phyloP scores from a whole-genome alignment of 2,888 invertebrate genomes.

The Acanthosoma haemorrhoidale region DNA sequence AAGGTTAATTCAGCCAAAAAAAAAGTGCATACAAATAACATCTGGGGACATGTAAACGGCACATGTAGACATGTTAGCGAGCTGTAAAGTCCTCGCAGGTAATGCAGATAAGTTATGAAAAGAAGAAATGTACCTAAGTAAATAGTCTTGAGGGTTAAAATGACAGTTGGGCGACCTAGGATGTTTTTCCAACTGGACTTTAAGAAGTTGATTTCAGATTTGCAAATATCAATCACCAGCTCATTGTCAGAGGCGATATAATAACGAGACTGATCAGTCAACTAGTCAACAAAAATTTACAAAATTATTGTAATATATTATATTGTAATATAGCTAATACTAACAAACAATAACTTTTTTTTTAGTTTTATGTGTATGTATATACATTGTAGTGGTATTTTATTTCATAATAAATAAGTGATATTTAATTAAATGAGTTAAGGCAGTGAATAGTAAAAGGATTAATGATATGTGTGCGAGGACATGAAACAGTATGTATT shows the following conservation, averaged over 20 bases:
- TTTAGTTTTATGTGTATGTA: too few species aligned
- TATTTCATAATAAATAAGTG: too few species aligned
- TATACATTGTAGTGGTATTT: too few species aligned
- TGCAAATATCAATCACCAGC: conserved; percentile 95
- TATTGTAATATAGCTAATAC: too few species aligned
- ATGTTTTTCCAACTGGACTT: conserved; percentile 98
- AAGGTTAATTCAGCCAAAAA: background rate
- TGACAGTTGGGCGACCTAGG: conserved; percentile 92
- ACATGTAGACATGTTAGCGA: too few species aligned
- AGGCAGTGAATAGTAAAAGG: too few species aligned
- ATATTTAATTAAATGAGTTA: too few species aligned
- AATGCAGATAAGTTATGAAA: background rate
- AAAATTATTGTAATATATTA: background rate
- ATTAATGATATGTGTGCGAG: too few species aligned
- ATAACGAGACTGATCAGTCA: conserved; percentile 95
- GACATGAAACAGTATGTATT: too few species aligned
- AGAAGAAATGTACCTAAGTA: conserved; percentile 71
- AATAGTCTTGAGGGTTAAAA: conserved; percentile 79
- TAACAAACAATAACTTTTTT: too few species aligned
- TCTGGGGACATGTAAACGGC: too few species aligned
- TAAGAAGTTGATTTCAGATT: conserved; percentile 95
- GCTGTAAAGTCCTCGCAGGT: too few species aligned
- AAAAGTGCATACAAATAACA: background rate
- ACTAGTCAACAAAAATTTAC: conserved; percentile 53
- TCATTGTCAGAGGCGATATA: conserved; percentile 98